These are phyloP conservation scores for Cosmopolites sordidus DNA, from an alignment of 2,888 invertebrate genomes.

Conservation along the genomic window DNA sequence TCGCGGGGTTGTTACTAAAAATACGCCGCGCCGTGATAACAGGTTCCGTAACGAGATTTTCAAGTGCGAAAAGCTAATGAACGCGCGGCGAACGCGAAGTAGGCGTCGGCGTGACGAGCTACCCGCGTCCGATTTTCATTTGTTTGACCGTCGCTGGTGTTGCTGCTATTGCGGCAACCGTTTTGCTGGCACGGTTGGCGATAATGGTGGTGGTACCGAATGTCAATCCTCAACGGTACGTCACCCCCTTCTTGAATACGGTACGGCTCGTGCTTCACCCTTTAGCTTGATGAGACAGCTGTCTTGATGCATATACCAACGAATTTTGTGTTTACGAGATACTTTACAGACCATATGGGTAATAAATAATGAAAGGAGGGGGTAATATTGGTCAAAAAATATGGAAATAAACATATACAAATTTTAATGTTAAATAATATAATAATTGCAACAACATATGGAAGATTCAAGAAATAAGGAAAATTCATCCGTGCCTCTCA, in stretches of 20 bases:
- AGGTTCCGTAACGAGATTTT: constrained; percentile 47
- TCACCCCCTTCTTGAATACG: constrained; percentile 20
- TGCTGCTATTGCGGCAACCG: constrained; percentile 9
- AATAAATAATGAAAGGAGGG: too few species aligned
- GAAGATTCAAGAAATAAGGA: too few species aligned
- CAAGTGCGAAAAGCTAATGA: constrained; percentile 40
- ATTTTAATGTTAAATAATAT: too few species aligned
- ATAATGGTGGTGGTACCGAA: constrained; percentile 16
- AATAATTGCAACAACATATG: too few species aligned
- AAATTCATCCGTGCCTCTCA: too few species aligned
- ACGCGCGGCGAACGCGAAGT: constrained; percentile 33
- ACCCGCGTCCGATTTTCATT: constrained; percentile 13
- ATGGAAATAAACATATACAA: too few species aligned
- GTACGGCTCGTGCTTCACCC: constrained; percentile 18
- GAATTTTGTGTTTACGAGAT: too few species aligned
- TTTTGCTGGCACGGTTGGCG: not conserved
- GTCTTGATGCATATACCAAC: not conserved
- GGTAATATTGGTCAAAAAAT: too few species aligned
- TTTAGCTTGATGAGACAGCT: not conserved
- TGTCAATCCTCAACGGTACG: constrained; percentile 20
- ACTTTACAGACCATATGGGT: too few species aligned
- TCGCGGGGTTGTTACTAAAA: constrained; percentile 35
- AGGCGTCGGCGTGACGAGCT: constrained; percentile 21
- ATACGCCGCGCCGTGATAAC: constrained; percentile 37
- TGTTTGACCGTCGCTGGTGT: constrained; percentile 11